Evolutionary conservation across 2,113 vertebrate genomes (phyloP).

Genomic region (Labrus mixtus): DNA sequence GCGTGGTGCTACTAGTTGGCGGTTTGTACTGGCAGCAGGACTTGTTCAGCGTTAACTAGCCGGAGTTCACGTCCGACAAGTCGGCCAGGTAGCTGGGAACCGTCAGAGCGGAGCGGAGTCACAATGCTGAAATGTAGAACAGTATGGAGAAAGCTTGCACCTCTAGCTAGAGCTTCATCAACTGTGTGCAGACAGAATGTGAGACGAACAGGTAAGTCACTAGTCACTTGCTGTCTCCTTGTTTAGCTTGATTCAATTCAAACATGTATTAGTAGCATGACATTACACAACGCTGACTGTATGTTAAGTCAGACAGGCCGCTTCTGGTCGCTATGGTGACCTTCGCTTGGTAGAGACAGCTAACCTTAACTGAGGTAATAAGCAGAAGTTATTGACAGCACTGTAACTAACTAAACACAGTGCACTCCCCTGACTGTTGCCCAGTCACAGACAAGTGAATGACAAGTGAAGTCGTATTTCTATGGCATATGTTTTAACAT

Average conservation of each 20-base stretch:
- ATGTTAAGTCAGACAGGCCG: not conserved
- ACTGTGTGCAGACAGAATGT: conserved; percentile 77
- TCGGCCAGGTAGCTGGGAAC: conserved; percentile 16
- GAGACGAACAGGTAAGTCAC: conserved; percentile 77
- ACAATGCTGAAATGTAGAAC: conserved; percentile 81
- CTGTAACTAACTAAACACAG: not conserved
- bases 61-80: conserved; percentile 25
- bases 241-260: conserved; percentile 4
- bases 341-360: conserved; percentile 38
- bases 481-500: not conserved
- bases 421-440: not conserved
- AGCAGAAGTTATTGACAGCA: conserved; percentile 3
- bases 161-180: conserved; percentile 76
- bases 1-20: conserved; percentile 52
- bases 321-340: conserved; percentile 34
- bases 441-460: not conserved
- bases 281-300: not conserved
- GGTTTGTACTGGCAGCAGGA: conserved; percentile 12
- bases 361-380: conserved; percentile 47
- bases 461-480: not conserved
- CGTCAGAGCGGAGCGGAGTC: conserved; percentile 38
- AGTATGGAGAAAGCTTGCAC: conserved; percentile 79
- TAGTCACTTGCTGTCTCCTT: not conserved
- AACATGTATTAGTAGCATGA: not conserved
- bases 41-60: conserved; percentile 11